Conservation (phyloP, 2,888 invertebrate genomes). For the Drosophila hawaiiensis region DNA sequence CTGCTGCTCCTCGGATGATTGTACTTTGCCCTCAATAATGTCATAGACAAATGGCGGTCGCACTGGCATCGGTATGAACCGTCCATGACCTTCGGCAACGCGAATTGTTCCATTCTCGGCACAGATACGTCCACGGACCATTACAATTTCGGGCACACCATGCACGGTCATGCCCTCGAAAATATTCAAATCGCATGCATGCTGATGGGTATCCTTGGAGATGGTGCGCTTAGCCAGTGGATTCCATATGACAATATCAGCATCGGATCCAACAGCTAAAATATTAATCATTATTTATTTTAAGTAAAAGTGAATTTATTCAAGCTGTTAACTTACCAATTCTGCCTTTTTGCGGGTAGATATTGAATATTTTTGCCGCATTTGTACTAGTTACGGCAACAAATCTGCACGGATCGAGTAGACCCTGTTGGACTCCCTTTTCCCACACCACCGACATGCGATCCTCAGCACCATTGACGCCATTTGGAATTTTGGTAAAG, state of each 20-base stretch:
- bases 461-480: slow-evolving; percentile 98
- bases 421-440: slow-evolving; percentile 95
- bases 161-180: slow-evolving; percentile 98
- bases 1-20: slow-evolving; percentile 46
- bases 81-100: slow-evolving; percentile 95
- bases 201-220: slow-evolving; percentile 95
- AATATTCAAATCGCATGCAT: slow-evolving; percentile 98
- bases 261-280: slow-evolving; percentile 93
- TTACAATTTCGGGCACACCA: slow-evolving; percentile 96
- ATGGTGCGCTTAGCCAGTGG: slow-evolving; percentile 93
- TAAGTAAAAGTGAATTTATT: too few species aligned
- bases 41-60: slow-evolving; percentile 92
- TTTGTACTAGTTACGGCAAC: slow-evolving; percentile 98
- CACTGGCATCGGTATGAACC: slow-evolving; percentile 92
- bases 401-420: slow-evolving; percentile 96
- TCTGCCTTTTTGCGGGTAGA: slow-evolving; percentile 98
- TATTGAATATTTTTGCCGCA: slow-evolving; percentile 98
- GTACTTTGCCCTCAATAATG: slow-evolving; percentile 78
- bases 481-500: slow-evolving; percentile 97
- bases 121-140: slow-evolving; percentile 96
- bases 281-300: neutral
- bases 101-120: slow-evolving; percentile 95
- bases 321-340: slow-evolving; percentile 86
- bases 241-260: slow-evolving; percentile 99
- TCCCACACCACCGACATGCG: slow-evolving; percentile 99